Conservation (phyloP, 2,113 vertebrate species). For the Gymnogyps californianus region DNA sequence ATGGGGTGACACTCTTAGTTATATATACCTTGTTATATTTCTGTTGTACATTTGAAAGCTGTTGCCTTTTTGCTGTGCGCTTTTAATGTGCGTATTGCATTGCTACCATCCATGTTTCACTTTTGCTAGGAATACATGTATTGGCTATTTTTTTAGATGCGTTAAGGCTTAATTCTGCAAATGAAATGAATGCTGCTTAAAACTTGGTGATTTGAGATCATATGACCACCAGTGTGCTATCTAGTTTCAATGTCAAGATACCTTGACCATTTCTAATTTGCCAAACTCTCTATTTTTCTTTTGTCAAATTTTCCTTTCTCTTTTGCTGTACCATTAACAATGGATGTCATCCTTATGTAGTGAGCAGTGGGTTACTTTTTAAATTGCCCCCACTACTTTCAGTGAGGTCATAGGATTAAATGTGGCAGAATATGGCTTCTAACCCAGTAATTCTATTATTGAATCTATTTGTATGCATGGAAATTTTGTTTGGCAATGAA, state of each 20-base stretch:
- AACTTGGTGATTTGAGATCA: not conserved
- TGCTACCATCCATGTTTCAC: not conserved
- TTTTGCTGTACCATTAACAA: not conserved
- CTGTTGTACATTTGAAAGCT: not conserved
- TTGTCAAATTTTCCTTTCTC: not conserved
- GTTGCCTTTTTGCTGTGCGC: not conserved
- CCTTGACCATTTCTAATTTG: not conserved
- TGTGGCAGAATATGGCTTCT: not conserved
- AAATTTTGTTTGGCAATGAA: not conserved
- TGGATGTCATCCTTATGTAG: not conserved
- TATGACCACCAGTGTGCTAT: not conserved
- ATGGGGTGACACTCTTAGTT: not conserved
- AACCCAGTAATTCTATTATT: not conserved
- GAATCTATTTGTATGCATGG: not conserved
- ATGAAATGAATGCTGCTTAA: not conserved
- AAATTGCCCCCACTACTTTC: not conserved
- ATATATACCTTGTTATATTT: not conserved
- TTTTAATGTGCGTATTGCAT: not conserved
- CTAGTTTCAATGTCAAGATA: not conserved
- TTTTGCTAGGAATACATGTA: not conserved
- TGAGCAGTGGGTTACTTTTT: not conserved
- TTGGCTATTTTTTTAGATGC: not conserved
- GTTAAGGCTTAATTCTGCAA: not conserved
- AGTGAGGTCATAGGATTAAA: not conserved
- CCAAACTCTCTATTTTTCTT: not conserved